phyloP scores from a whole-genome alignment of 2,888 invertebrate genomes.

The Drosophila rellima region DNA sequence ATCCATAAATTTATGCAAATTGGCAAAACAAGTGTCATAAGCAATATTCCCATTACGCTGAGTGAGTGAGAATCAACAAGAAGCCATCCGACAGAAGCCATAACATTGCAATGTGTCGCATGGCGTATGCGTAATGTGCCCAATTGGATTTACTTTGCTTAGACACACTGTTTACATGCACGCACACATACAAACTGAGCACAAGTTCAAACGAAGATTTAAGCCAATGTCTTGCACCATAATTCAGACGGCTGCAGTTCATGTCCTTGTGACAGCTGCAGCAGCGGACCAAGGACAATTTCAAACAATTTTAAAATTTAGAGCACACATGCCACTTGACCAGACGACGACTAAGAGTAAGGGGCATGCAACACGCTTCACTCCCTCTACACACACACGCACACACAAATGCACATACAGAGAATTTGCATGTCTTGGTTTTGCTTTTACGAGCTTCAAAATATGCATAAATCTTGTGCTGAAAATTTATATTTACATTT shows the following conservation, averaged over 20 bases:
- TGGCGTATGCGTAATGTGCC: conserved; percentile 74
- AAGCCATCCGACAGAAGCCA: conserved; percentile 34
- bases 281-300: conserved; percentile 59
- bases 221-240: conserved; percentile 63
- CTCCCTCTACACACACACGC: conserved; percentile 9
- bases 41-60: conserved; percentile 23
- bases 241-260: conserved; percentile 73
- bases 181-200: conserved; percentile 17
- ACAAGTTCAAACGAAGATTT: conserved; percentile 49
- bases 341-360: background rate
- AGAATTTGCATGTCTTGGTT: conserved; percentile 47
- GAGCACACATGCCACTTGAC: conserved; percentile 62
- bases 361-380: conserved; percentile 8
- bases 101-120: conserved; percentile 50
- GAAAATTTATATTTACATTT: conserved; percentile 82
- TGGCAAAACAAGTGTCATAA: conserved; percentile 11
- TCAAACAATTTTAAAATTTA: conserved; percentile 78
- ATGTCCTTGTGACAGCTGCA: conserved; percentile 81
- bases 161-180: conserved; percentile 15
- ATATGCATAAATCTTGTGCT: conserved; percentile 80
- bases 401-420: conserved; percentile 8
- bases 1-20: background rate
- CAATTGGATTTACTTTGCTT: conserved; percentile 45
- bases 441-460: conserved; percentile 59
- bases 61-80: conserved; percentile 29